These are phyloP conservation scores for Dasyprocta punctata DNA, from an alignment of 2,113 vertebrate species.

Conservation along the genomic window DNA sequence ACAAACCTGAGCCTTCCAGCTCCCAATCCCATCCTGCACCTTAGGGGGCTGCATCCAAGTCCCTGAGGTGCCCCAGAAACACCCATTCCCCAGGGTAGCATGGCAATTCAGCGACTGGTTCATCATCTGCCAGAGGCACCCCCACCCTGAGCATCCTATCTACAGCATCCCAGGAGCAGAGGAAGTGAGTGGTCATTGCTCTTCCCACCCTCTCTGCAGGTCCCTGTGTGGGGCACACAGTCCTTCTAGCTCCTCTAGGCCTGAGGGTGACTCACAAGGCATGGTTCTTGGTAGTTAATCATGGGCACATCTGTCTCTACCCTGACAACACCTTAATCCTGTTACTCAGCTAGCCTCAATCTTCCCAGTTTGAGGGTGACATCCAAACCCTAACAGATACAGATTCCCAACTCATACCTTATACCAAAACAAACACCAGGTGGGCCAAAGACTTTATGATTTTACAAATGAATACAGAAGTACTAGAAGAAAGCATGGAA, in stretches of 20 bases:
- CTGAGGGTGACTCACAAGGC: not conserved
- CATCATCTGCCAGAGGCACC: not conserved
- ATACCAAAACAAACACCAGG: not conserved
- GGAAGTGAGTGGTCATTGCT: fast-evolving
- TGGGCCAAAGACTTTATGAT: not conserved
- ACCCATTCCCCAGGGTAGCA: fast-evolving
- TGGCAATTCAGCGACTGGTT: too few relatives aligned
- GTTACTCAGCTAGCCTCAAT: not conserved
- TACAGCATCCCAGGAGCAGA: not conserved
- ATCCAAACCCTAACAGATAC: not conserved
- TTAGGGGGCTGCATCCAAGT: not conserved
- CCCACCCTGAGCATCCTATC: too few relatives aligned
- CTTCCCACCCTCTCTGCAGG: not conserved
- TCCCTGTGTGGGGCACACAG: not conserved
- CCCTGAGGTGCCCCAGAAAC: not conserved
- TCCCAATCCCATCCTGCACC: not conserved
- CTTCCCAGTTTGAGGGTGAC: not conserved
- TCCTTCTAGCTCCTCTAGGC: too few relatives aligned
- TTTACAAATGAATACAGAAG: not conserved
- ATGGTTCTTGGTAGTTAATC: not conserved
- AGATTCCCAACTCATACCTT: not conserved
- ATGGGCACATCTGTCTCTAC: not conserved
- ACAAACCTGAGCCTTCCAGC: not conserved
- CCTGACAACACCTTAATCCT: not conserved
- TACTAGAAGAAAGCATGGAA: not conserved